Percentiles rank a stretch among this genome's conserved stretches.
phyloP scores from a whole-genome alignment of 2,113 vertebrate genomes.

The Marmota monax region DNA sequence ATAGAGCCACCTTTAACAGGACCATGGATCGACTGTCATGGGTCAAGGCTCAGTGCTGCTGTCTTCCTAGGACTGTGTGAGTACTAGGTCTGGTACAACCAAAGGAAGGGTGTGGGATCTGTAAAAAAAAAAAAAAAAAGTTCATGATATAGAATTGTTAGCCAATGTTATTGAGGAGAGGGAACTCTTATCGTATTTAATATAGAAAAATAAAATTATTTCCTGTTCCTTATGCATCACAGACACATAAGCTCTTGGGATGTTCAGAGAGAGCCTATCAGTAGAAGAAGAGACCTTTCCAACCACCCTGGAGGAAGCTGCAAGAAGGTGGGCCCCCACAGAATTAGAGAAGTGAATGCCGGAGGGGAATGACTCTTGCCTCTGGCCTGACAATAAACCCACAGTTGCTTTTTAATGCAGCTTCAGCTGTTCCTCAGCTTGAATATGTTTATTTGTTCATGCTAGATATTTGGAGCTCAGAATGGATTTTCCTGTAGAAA shows the following conservation, averaged over 20 bases:
- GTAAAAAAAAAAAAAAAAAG: neutral
- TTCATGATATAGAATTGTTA: neutral
- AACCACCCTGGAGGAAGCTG: neutral
- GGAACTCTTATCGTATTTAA: neutral
- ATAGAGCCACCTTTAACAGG: neutral
- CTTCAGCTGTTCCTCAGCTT: neutral
- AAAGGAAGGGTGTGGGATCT: neutral
- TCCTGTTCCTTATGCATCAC: neutral
- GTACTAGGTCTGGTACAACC: neutral
- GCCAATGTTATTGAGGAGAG: neutral
- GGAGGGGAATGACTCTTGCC: neutral
- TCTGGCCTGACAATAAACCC: neutral
- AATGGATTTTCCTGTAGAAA: neutral
- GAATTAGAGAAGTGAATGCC: neutral
- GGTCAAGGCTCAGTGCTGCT: neutral
- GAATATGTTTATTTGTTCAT: neutral
- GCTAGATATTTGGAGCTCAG: constrained; percentile 27
- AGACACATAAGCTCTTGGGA: neutral
- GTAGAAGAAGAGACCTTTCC: neutral
- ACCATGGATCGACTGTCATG: neutral
- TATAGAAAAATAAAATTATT: neutral
- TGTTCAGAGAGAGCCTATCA: neutral
- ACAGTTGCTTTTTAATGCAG: neutral
- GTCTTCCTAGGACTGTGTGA: neutral
- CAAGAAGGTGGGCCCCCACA: neutral